phyloP scores from a whole-genome alignment of 2,888 invertebrate genomes.

The Sialis fuliginosa region DNA sequence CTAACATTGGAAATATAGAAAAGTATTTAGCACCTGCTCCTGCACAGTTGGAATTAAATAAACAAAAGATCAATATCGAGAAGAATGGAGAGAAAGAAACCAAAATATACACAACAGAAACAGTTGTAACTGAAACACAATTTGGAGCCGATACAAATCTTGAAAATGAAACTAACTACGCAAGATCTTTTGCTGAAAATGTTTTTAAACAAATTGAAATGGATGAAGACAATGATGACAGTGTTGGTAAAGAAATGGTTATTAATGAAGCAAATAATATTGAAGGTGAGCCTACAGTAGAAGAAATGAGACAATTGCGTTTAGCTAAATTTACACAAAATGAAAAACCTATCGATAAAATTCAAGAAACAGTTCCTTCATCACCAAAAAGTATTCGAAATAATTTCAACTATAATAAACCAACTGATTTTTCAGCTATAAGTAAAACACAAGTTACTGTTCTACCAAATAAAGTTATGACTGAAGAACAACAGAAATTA shows the following conservation, averaged over 20 bases:
- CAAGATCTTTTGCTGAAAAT: slow-evolving; percentile 1
- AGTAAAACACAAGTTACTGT: too few relatives aligned
- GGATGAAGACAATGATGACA: slow-evolving; percentile 5
- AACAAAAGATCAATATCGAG: not conserved
- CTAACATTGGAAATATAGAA: not conserved
- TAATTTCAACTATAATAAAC: too few relatives aligned
- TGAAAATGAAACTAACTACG: slow-evolving; percentile 2
- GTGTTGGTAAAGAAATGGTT: slow-evolving; percentile 7
- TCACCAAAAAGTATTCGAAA: too few relatives aligned
- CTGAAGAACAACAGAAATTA: slow-evolving; percentile 37
- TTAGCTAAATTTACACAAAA: slow-evolving; percentile 20
- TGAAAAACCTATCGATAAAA: not conserved
- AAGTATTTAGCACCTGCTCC: slow-evolving; percentile 1
- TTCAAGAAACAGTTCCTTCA: too few relatives aligned
- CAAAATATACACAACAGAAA: not conserved
- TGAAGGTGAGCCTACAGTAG: slow-evolving; percentile 12
- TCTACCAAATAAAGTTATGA: slow-evolving; percentile 1
- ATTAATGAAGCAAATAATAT: slow-evolving; percentile 9
- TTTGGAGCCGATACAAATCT: slow-evolving; percentile 19
- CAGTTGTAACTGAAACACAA: slow-evolving; percentile 1
- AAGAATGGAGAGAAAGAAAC: not conserved
- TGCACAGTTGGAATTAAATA: not conserved
- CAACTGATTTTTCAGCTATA: too few relatives aligned
- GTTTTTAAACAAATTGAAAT: slow-evolving; percentile 7
- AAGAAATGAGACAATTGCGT: slow-evolving; percentile 21